phyloP scores from a whole-genome alignment of 2,888 invertebrate species.

The Heliconius ismenius region DNA sequence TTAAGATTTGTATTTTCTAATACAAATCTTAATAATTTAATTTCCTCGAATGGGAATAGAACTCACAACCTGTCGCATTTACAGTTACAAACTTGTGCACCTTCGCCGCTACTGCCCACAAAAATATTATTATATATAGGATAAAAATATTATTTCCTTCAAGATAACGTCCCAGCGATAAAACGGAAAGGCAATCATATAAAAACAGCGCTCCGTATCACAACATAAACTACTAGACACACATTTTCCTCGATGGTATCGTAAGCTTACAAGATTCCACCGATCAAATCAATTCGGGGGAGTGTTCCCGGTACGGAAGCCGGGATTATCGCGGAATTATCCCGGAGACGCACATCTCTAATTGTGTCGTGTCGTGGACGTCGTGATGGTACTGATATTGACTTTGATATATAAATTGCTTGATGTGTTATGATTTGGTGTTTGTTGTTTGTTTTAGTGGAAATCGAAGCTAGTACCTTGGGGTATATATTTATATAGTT shows the following conservation, averaged over 20 bases:
- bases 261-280: slow-evolving; percentile 41
- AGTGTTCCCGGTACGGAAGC: slow-evolving; percentile 38
- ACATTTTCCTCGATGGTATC: slow-evolving; percentile 36
- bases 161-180: slow-evolving; percentile 14
- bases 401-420: slow-evolving; percentile 7
- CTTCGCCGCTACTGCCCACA: neutral
- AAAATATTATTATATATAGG: neutral
- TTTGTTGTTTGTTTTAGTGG: neutral
- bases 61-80: neutral
- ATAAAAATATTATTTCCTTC: neutral
- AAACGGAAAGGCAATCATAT: slow-evolving; percentile 24
- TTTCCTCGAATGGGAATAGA: neutral
- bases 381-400: slow-evolving; percentile 28
- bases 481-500: too few species aligned
- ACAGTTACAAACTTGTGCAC: neutral
- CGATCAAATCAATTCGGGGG: slow-evolving; percentile 44
- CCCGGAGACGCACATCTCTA: slow-evolving; percentile 45
- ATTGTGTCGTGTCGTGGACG: slow-evolving; percentile 41
- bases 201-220: slow-evolving; percentile 26
- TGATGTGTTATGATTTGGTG: slow-evolving; percentile 1
- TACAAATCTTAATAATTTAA: neutral
- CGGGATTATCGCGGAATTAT: slow-evolving; percentile 46
- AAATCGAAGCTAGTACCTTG: too few species aligned
- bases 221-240: slow-evolving; percentile 33
- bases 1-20: too few species aligned